Percentiles rank a stretch among this genome's conserved stretches.
Evolutionary conservation across 2,113 vertebrate species (phyloP).

Genomic region (Myiopsitta monachus): DNA sequence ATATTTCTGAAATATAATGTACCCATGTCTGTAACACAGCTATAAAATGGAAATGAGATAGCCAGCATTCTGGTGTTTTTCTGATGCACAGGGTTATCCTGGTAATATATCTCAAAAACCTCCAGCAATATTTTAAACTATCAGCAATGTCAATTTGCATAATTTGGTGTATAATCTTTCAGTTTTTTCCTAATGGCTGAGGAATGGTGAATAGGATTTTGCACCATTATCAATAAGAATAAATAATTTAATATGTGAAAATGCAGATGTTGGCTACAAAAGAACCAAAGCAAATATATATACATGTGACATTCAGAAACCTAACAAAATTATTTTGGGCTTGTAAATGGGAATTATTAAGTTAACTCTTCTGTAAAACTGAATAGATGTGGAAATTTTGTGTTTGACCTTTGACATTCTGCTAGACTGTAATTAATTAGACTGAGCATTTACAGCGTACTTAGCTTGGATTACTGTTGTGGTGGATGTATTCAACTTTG

Average conservation of each 20-base stretch:
- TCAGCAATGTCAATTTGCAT: conserved; percentile 8
- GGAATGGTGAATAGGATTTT: background rate
- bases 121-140: conserved; percentile 22
- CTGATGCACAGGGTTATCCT: conserved; percentile 43
- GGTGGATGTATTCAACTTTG: background rate
- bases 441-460: background rate
- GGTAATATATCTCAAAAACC: conserved; percentile 3
- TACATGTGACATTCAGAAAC: background rate
- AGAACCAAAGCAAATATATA: background rate
- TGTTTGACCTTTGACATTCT: background rate
- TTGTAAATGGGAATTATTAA: background rate
- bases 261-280: background rate
- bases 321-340: background rate
- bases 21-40: conserved; percentile 33
- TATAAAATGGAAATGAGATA: conserved; percentile 64
- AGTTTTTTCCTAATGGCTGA: background rate
- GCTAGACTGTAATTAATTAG: background rate
- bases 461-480: background rate
- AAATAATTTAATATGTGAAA: background rate
- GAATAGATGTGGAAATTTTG: background rate
- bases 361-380: background rate
- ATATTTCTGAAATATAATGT: conserved; percentile 51
- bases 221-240: background rate
- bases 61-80: background rate
- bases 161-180: background rate